Evolutionary conservation across 2,797 vertebrate species (phyloP), one percentile per base, ranked within the genome.

Genomic region (Ctenopoma multispine): DNA sequence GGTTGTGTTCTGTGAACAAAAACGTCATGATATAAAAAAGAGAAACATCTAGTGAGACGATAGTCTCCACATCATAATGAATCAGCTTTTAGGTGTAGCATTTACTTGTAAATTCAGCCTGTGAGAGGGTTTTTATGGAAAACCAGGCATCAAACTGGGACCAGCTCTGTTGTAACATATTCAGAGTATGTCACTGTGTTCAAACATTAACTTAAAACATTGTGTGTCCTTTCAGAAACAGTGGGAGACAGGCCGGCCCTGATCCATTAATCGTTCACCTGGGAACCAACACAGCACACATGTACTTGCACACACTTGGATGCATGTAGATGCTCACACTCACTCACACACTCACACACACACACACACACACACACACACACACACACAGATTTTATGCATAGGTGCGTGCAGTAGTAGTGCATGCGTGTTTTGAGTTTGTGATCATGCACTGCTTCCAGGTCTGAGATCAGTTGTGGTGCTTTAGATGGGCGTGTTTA

Each of bases 181-280:
- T 91, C 90, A 76, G 36, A 80, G 80, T 88, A 80, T 86, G 91
- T 87, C 77, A 63, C 85, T 40, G 75, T 85, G 91, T 87, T 90
- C 89, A 93, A 93, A 91, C 89, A 93, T 93, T 93, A 92, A 93
- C 91, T 75, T 75, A 79, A 74, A 47, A 83, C 81, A 24, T 61
- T 79, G 71, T 76, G 85, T 81, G 85, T 85, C 53, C 77, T 83
- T 87, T 74, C 81, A 90, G 79, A 78, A 86, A 44, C 78, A n/a
- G 61, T 40, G 75, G 50, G 36, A 61, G 69, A 70, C 75, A 47
- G 73, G 40, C 62, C 5, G 34, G 53, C 63, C 61, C n/a, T 68
- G 69, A 69, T 76, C 78, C 71, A 86, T 82, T 85, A 87, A 89
- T 82, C 57, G 59, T 81, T 89, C 71, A 90, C 88, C 89, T 89